Conservation (phyloP, 2,888 invertebrate genomes). For the Alloplasta piceator region DNA sequence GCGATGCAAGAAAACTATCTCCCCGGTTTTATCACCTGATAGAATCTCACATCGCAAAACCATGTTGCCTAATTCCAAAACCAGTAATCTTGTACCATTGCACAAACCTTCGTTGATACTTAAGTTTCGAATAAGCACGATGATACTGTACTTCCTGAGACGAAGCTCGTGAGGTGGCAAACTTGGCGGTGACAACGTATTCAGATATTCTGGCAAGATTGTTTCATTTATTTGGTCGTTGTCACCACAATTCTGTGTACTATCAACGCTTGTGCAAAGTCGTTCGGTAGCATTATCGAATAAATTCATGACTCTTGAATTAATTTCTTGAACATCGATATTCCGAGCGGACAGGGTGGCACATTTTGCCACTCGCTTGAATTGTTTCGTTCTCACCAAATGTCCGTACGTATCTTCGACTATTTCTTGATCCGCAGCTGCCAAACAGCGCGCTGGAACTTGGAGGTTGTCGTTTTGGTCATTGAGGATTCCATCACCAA, state of each 20-base stretch:
- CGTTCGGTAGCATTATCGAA: slow-evolving; percentile 54
- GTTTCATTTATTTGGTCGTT: slow-evolving; percentile 42
- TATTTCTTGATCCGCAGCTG: too few relatives aligned
- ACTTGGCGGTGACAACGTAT: slow-evolving; percentile 44
- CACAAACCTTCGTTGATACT: slow-evolving; percentile 52
- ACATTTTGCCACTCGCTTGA: slow-evolving; percentile 45
- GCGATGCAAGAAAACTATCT: slow-evolving; percentile 51
- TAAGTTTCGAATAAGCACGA: slow-evolving; percentile 47
- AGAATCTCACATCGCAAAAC: slow-evolving; percentile 61
- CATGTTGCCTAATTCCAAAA: too few relatives aligned
- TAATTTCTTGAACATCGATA: too few relatives aligned
- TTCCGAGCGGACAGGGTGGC: slow-evolving; percentile 17
- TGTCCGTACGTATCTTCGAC: too few relatives aligned
- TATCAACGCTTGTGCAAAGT: slow-evolving; percentile 55
- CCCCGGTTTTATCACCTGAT: not conserved
- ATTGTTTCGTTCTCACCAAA: slow-evolving; percentile 55
- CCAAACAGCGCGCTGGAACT: too few relatives aligned
- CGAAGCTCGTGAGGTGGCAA: slow-evolving; percentile 29
- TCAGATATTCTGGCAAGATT: slow-evolving; percentile 59
- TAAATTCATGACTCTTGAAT: slow-evolving; percentile 27
- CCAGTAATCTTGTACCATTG: slow-evolving; percentile 57
- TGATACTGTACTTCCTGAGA: slow-evolving; percentile 25
- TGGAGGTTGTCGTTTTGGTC: too few relatives aligned
- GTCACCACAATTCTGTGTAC: slow-evolving; percentile 54
- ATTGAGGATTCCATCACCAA: too few relatives aligned